Percentiles rank a stretch among this genome's conserved stretches.
Evolutionary conservation across 1,140 invertebrate genomes (phyloP).

Genomic region (Harlomillsia oculata): DNA sequence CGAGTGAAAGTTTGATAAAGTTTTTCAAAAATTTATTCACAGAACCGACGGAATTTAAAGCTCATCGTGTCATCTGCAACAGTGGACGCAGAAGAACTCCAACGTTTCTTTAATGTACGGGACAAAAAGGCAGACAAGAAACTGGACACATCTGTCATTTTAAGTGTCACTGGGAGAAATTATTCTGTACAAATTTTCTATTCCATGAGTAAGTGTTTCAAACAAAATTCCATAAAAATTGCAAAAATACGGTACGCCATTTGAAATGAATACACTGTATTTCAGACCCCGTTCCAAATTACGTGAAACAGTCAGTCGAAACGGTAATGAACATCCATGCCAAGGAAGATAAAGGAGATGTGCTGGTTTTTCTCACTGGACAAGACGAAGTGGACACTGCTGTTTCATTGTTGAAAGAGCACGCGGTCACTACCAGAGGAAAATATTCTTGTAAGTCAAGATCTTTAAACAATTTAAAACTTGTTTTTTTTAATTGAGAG

Average conservation of each 20-base stretch:
- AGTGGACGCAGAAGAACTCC: conserved; percentile 76
- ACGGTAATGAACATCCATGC: conserved; percentile 82
- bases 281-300: conserved; percentile 77
- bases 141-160: conserved; percentile 64
- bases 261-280: conserved; percentile 18
- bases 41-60: conserved; percentile 74
- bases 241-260: not conserved
- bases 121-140: conserved; percentile 36
- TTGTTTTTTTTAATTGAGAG: too few relatives aligned
- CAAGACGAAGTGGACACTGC: conserved; percentile 80
- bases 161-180: conserved; percentile 78
- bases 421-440: conserved; percentile 42
- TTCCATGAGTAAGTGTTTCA: conserved; percentile 57
- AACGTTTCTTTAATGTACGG: conserved; percentile 73
- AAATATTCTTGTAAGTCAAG: conserved; percentile 12
- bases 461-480: not conserved
- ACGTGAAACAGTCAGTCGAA: conserved; percentile 76
- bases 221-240: conserved; percentile 10
- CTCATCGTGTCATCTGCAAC: conserved; percentile 91
- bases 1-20: conserved; percentile 15
- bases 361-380: conserved; percentile 89
- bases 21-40: conserved; percentile 36
- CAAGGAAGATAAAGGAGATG: conserved; percentile 69
- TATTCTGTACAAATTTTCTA: conserved; percentile 85
- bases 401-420: conserved; percentile 55